Evolutionary conservation across 2,888 invertebrate species (phyloP), one percentile per base, ranked within the genome.

Genomic region (Epistrophella euchroma): DNA sequence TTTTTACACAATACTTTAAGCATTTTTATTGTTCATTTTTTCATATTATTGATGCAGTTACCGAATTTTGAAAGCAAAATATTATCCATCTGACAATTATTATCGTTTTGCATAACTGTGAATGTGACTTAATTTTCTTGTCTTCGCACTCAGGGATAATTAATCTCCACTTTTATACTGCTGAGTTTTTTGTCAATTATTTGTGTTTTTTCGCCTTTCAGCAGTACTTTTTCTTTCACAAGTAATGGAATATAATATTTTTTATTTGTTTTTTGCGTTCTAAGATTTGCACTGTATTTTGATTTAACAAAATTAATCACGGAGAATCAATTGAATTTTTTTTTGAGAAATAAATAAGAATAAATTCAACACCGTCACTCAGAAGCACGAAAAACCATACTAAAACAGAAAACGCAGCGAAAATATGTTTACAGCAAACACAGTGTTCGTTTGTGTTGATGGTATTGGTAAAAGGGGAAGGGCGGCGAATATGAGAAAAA

Each of bases 81-180:
- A 72, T 83, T 83, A 85, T 88, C 85, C 82, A 83, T 88, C 78
- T 88, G 88, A 83, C 75, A 80, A 86, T 80, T 77, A 86, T 80
- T 77, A 70, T 88, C 88, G 80, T 78, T 88, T 86, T 88, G 88
- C 86, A 88, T 88, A 82, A 88, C 83, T 86, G 86, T 86, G 84
- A 84, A 84, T 84, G 62, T 58, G 64, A 64, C 47, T 64, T 62
- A 70, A 7, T 19, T 66, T 50, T 66, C 50, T 66, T 50, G 43
- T 72, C 35, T 60, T 15, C 19, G 40, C 37, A 40, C 71, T 25
- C 25, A 62, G 62, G 68, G 52, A 73, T 60, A 50, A 60, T 70
- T 40, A 62, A 32, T 52, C 79, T 72, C 68, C 71, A 45, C 52
- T 72, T 13, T 28, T 19, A 40, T 15, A 45, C 70, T 45, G 64